phyloP scores from a whole-genome alignment of 2,888 invertebrate genomes.

The Lordiphosa andalusiaca region DNA sequence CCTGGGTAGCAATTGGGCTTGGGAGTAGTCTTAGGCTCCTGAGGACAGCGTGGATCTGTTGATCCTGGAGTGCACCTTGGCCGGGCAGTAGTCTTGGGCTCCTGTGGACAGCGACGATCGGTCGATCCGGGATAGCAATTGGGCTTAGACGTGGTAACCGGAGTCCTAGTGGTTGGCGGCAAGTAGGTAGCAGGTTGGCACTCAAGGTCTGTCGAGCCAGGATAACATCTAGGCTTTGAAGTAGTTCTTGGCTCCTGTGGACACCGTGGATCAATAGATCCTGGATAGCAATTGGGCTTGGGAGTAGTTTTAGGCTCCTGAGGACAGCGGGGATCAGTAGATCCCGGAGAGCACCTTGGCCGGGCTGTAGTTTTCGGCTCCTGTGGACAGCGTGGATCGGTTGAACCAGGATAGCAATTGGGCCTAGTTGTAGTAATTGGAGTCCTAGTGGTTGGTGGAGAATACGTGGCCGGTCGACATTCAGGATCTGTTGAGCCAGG shows the following conservation, averaged over 20 bases:
- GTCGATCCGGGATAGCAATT: slow-evolving; percentile 9
- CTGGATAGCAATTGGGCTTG: slow-evolving; percentile 7
- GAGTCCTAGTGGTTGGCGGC: slow-evolving; percentile 5
- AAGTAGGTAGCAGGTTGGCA: slow-evolving; percentile 15
- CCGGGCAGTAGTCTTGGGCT: slow-evolving; percentile 25
- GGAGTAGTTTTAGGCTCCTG: neutral
- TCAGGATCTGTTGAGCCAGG: slow-evolving; percentile 25
- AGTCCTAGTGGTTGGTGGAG: neutral
- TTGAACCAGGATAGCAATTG: slow-evolving; percentile 53
- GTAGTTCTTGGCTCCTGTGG: slow-evolving; percentile 21
- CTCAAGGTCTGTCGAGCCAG: slow-evolving; percentile 24
- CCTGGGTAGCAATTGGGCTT: slow-evolving; percentile 12
- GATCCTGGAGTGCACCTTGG: slow-evolving; percentile 69
- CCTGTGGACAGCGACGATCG: neutral
- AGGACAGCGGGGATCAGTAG: neutral
- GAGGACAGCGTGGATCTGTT: slow-evolving; percentile 12
- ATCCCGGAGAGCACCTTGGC: slow-evolving; percentile 11
- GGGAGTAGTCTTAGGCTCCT: neutral
- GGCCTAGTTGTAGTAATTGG: slow-evolving; percentile 5
- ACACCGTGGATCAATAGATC: slow-evolving; percentile 54
- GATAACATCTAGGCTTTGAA: slow-evolving; percentile 17
- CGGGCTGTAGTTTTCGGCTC: neutral
- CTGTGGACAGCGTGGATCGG: slow-evolving; percentile 16
- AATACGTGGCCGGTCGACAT: slow-evolving; percentile 3
- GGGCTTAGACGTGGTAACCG: neutral